Evolutionary conservation across 2,797 vertebrate species (phyloP).

Genomic region (Notolabrus celidotus): DNA sequence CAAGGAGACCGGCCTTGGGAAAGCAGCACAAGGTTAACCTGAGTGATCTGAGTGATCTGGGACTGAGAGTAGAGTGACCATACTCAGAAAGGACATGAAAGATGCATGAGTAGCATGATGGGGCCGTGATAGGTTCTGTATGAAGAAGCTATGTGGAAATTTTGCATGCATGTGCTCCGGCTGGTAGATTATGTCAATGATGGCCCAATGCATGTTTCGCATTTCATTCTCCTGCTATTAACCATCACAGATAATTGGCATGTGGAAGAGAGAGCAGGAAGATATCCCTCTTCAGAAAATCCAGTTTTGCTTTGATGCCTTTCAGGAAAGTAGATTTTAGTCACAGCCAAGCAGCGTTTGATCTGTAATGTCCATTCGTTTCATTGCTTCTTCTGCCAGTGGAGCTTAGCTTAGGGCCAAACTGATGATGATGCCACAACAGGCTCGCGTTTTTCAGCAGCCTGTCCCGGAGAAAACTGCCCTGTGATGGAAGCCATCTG

Average conservation of each 20-base stretch:
- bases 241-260: conserved; percentile 59
- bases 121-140: neutral
- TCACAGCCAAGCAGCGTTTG: conserved; percentile 74
- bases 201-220: conserved; percentile 43
- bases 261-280: conserved; percentile 45
- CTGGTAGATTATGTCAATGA: conserved; percentile 11
- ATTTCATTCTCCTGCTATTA: conserved; percentile 49
- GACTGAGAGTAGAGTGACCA: conserved; percentile 57
- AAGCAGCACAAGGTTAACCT: conserved; percentile 68
- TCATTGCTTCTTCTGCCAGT: conserved; percentile 62
- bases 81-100: conserved; percentile 13
- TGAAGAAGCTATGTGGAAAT: conserved; percentile 25
- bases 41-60: conserved; percentile 64
- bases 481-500: conserved; percentile 50
- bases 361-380: conserved; percentile 75
- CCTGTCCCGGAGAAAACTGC: conserved; percentile 31
- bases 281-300: conserved; percentile 68
- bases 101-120: conserved; percentile 17
- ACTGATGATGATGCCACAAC: conserved; percentile 63
- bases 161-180: neutral
- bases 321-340: conserved; percentile 77
- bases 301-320: conserved; percentile 74
- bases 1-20: conserved; percentile 67
- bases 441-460: conserved; percentile 48
- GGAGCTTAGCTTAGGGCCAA: conserved; percentile 71